Base-by-base conservation (phyloP, 64 coral and sea anemone genomes). In the Stichodactyla helianthus region DNA sequence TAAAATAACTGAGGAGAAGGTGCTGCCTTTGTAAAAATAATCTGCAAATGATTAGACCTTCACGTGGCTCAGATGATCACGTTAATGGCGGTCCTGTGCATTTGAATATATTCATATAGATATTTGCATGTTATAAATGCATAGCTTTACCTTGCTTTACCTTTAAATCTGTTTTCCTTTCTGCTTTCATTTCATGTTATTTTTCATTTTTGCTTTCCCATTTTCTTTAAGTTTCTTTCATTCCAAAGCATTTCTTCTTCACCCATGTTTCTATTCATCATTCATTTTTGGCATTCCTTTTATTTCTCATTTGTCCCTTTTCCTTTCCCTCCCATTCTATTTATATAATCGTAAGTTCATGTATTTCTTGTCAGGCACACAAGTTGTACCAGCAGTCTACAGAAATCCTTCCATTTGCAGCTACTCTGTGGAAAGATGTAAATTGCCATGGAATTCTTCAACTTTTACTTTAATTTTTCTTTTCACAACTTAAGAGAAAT, bases 371-470 rank as follows among this genome's bases (percentile, higher is more conserved):
- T 59, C 85, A 99, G 97, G 97, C 97, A 7, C 97, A 88, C 74
- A 94, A 99, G 86, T 62, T 99, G 82, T 99, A 99, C 81, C 84
- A 99, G 52, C 93, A 99, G 59, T 88, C 90, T 67, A 94, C 96
- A 28, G 88, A 93, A 6, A 79, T 84, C 53, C 86, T 99, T 19
- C 96, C 96, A 50, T 88, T 98, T 44, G 89, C 90, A n/a, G 92
- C 96, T 26, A 89, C 96, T 23, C 79, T 98, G 14, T 98, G 96
- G 96, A 98, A 98, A 98, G 96, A 98, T 98, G 96, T 98, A 98
- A 98, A 90, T 77, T 87, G 58, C 27, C 68, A 74, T n/a, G 12
- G 56, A 44, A 44, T 44, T 44, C 35, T 44, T 44, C 35, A 44
- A 44, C 35, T 44, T 44, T 85, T 55, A 51, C 65, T 89, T 82